Evolutionary conservation across 92 coral and sea anemone species (phyloP).

Genomic region (Porites cylindrica): DNA sequence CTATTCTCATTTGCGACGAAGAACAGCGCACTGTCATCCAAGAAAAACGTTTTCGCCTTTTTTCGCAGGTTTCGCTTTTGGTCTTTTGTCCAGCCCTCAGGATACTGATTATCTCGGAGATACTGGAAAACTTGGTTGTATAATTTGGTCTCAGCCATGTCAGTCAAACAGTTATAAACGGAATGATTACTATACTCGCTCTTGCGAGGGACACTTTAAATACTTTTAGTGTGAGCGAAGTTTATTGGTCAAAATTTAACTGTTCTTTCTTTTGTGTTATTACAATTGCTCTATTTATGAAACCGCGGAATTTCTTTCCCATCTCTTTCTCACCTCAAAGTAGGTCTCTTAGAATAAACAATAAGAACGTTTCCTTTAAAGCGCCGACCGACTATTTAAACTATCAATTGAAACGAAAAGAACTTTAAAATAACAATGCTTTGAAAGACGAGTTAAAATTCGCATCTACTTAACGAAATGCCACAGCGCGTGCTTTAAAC

Average conservation of each 20-base stretch:
- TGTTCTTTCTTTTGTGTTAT: not conserved
- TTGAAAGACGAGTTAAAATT: not conserved
- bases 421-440: too few relatives aligned
- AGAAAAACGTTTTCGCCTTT: slow-evolving; percentile 1
- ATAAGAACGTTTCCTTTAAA: not conserved
- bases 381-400: not conserved
- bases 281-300: slow-evolving; percentile 6
- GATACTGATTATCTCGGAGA: slow-evolving; percentile 39
- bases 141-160: slow-evolving; percentile 15
- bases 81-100: slow-evolving; percentile 23
- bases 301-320: not conserved
- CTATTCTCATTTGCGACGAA: slow-evolving; percentile 1
- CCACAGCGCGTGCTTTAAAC: slow-evolving; percentile 4
- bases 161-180: slow-evolving; percentile 5
- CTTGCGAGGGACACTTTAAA: slow-evolving; percentile 10
- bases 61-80: slow-evolving; percentile 29
- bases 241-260: slow-evolving; percentile 11
- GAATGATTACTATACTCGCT: not conserved
- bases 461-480: not conserved
- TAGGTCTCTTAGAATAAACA: slow-evolving; percentile 46
- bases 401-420: too few relatives aligned
- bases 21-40: slow-evolving; percentile 29
- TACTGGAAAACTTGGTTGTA: slow-evolving; percentile 10
- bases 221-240: slow-evolving; percentile 12
- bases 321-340: slow-evolving; percentile 31